Conservation (phyloP, 2,797 vertebrate genomes). For the Aulostomus chinensis region DNA sequence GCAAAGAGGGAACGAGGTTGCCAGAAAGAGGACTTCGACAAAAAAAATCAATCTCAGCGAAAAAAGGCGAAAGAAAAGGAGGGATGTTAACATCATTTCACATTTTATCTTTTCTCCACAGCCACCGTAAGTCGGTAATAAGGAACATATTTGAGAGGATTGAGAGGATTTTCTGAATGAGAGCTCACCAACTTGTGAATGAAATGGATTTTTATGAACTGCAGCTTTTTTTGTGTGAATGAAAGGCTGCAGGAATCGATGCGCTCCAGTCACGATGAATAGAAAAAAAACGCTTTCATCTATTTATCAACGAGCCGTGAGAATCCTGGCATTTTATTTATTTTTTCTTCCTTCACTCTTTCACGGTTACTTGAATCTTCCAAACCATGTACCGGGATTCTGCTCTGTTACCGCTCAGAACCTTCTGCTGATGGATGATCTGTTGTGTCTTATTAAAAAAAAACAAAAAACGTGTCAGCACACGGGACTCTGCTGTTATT, state of each 20-base stretch:
- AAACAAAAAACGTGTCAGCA: not conserved
- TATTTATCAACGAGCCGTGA: too few species aligned
- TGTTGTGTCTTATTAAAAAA: too few species aligned
- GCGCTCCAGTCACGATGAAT: conserved; percentile 46
- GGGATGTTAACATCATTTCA: not conserved
- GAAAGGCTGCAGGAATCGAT: too few species aligned
- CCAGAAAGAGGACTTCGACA: conserved; percentile 33
- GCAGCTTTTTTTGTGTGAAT: too few species aligned
- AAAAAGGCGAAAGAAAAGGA: conserved; percentile 18
- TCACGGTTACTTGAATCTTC: not conserved
- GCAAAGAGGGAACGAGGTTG: conserved; percentile 39
- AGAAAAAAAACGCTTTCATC: too few species aligned
- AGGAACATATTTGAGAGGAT: not conserved
- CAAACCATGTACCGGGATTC: too few species aligned
- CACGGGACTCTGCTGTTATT: conserved; percentile 6
- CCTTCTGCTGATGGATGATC: not conserved
- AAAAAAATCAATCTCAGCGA: too few species aligned
- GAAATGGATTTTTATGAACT: too few species aligned
- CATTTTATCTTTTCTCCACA: not conserved
- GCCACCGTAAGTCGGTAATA: not conserved
- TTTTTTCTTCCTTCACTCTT: not conserved
- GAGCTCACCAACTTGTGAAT: too few species aligned
- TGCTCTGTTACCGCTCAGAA: not conserved
- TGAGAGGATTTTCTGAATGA: too few species aligned
- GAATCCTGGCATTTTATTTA: too few species aligned